Conservation (phyloP, 2,888 invertebrate species). For the Trachelus iudaicus region DNA sequence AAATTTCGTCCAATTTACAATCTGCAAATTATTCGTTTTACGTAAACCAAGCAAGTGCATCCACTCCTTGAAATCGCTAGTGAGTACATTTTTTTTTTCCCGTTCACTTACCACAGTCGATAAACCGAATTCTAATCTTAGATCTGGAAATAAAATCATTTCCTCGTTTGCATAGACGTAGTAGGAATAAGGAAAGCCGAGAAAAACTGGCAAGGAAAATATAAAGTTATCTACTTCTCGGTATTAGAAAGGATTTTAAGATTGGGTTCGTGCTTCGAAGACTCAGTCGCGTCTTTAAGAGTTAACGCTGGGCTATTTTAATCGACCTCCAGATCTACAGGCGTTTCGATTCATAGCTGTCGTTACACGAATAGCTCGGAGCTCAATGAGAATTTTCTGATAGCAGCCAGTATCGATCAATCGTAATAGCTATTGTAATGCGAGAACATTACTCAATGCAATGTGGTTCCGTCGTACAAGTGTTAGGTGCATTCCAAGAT, state of each 20-base stretch:
- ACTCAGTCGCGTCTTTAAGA: not conserved
- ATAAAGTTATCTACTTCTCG: not conserved
- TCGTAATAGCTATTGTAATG: conserved; percentile 13
- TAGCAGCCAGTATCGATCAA: not conserved
- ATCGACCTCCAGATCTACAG: not conserved
- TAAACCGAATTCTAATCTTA: not conserved
- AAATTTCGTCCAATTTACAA: too few species aligned
- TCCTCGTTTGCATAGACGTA: not conserved
- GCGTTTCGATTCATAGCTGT: not conserved
- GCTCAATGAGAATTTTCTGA: conserved; percentile 1
- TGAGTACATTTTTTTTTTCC: not conserved
- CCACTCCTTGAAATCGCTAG: not conserved
- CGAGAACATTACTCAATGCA: not conserved
- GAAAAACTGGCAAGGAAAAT: not conserved
- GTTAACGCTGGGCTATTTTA: not conserved
- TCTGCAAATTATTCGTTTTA: too few species aligned
- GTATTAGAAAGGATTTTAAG: not conserved
- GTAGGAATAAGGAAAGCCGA: not conserved
- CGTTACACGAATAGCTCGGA: not conserved
- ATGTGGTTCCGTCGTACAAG: conserved; percentile 14
- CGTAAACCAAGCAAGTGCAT: too few species aligned
- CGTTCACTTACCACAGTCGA: not conserved
- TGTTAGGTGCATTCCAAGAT: conserved; percentile 3
- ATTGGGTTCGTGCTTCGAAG: not conserved
- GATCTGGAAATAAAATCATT: not conserved